Percentiles rank a stretch among this genome's conserved stretches.
Conservation (phyloP, 2,888 invertebrate species). For the Macaria notata region DNA sequence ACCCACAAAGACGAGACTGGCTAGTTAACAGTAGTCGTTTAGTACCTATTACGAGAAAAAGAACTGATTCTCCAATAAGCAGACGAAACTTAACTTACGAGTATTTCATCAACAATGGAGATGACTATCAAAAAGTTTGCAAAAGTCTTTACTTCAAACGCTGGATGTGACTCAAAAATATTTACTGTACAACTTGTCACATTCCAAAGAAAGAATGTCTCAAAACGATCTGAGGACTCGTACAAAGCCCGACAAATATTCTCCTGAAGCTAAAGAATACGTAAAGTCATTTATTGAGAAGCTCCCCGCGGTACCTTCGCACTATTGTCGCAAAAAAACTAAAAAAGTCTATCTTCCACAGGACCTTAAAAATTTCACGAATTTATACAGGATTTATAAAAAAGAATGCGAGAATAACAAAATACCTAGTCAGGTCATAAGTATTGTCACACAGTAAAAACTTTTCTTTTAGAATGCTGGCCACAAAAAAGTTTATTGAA, state of each 20-base stretch:
- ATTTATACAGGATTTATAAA: conserved; percentile 13
- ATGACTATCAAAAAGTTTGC: conserved; percentile 16
- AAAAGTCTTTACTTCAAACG: conserved; percentile 20
- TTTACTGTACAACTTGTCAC: conserved; percentile 15
- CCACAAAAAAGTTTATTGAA: no score
- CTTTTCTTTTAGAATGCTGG: no score
- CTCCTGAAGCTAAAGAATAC: conserved; percentile 11
- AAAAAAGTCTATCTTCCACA: conserved; percentile 16
- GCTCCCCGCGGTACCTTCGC: conserved; percentile 11
- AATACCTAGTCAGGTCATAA: no score
- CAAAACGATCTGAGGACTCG: conserved; percentile 15
- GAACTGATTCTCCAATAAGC: conserved; percentile 1
- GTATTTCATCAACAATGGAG: conserved; percentile 15
- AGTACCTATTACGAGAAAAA: background rate
- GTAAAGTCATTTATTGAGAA: conserved; percentile 9
- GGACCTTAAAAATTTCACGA: conserved; percentile 12
- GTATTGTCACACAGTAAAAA: no score
- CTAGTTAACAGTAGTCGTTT: background rate
- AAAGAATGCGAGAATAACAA: no score
- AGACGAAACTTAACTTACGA: conserved; percentile 3
- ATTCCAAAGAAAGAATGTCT: conserved; percentile 16
- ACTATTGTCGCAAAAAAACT: conserved; percentile 13
- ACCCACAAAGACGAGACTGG: background rate
- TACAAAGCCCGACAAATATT: conserved; percentile 14
- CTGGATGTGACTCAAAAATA: conserved; percentile 21